Percentiles rank a stretch among this genome's conserved stretches.
phyloP scores from a whole-genome alignment of 2,113 vertebrate species.

The Delphinapterus leucas region DNA sequence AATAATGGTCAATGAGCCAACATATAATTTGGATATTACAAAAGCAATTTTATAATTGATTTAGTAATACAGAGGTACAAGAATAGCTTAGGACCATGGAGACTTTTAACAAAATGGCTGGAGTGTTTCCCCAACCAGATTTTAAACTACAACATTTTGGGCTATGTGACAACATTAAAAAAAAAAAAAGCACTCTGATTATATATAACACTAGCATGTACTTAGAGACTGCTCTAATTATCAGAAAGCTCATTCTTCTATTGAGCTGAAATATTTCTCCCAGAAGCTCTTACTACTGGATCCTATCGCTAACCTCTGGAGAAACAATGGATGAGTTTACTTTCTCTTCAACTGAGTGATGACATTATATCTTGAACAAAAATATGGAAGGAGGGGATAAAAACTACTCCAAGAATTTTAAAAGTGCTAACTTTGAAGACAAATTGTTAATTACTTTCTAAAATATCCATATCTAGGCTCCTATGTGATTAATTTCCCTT shows the following conservation, averaged over 20 bases:
- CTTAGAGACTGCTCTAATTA: neutral
- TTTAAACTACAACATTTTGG: neutral
- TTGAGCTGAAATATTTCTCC: neutral
- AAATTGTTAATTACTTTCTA: conserved; percentile 13
- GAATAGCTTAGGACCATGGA: neutral
- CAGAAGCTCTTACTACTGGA: neutral
- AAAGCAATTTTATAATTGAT: neutral
- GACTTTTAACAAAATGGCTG: neutral
- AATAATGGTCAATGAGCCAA: neutral
- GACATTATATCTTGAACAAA: conserved; percentile 31
- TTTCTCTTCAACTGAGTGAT: neutral
- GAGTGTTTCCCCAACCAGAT: neutral
- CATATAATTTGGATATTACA: neutral
- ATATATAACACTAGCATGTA: neutral
- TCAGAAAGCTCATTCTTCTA: neutral
- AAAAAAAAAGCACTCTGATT: neutral
- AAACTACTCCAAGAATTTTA: neutral
- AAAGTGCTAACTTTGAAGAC: neutral
- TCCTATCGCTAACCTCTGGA: neutral
- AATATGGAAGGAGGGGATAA: neutral
- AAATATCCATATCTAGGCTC: neutral
- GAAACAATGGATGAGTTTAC: neutral
- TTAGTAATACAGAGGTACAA: neutral
- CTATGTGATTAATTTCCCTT: neutral
- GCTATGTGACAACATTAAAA: neutral